Evolutionary conservation across 2,797 vertebrate species (phyloP).

Genomic region (Arctocebus calabarensis): DNA sequence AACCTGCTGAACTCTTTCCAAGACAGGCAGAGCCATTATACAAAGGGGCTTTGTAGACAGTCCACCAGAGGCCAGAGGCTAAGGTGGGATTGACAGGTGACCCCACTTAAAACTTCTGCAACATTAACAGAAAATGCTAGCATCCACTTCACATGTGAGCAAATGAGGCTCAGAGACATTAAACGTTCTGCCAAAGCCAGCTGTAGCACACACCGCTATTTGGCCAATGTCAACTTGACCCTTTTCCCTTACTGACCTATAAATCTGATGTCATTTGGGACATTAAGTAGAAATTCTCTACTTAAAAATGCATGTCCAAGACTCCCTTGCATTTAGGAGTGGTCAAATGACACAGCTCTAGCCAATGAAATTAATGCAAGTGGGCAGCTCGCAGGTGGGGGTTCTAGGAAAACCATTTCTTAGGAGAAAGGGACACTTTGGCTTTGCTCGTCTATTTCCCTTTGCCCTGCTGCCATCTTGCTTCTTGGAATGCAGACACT

Average conservation of each 20-base stretch:
- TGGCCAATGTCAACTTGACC: not conserved
- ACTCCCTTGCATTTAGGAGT: not conserved
- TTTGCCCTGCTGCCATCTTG: not conserved
- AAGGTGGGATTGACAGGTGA: not conserved
- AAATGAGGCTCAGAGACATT: not conserved
- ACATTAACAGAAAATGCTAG: not conserved
- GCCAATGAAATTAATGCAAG: not conserved
- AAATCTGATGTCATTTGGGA: not conserved
- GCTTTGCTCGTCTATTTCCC: not conserved
- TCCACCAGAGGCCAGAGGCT: not conserved
- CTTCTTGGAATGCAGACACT: not conserved
- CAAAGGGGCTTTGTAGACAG: not conserved
- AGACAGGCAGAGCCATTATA: not conserved
- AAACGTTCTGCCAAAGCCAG: not conserved
- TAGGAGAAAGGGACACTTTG: not conserved
- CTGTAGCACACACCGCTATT: not conserved
- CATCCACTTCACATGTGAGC: not conserved
- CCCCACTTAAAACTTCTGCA: not conserved
- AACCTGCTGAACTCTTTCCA: not conserved
- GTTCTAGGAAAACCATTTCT: not conserved
- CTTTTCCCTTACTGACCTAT: not conserved
- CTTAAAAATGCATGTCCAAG: not conserved
- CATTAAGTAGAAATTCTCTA: not conserved
- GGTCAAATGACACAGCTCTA: not conserved
- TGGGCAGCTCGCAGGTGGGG: not conserved